phyloP scores from a whole-genome alignment of 2,888 invertebrate genomes.

The Byasa hedistus region DNA sequence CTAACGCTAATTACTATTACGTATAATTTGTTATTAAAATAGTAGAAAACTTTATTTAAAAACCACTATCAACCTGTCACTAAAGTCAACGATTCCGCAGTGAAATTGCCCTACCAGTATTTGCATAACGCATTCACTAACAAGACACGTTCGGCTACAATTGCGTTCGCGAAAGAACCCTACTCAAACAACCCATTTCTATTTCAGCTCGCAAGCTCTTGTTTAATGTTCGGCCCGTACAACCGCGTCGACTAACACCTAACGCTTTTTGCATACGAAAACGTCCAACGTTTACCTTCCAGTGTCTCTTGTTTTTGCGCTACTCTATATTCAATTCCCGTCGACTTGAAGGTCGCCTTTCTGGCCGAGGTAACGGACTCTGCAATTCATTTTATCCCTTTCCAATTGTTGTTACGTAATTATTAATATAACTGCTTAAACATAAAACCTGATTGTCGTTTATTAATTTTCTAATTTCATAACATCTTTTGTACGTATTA shows the following conservation, averaged over 20 bases:
- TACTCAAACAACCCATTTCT: slow-evolving; percentile 79
- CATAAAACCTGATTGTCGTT: neutral
- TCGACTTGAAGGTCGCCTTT: slow-evolving; percentile 72
- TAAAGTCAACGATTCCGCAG: slow-evolving; percentile 49
- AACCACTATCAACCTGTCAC: slow-evolving; percentile 39
- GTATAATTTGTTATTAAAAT: slow-evolving; percentile 12
- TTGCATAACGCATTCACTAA: slow-evolving; percentile 77
- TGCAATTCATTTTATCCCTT: slow-evolving; percentile 52
- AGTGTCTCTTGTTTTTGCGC: slow-evolving; percentile 72
- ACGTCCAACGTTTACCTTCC: slow-evolving; percentile 64
- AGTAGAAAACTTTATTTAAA: slow-evolving; percentile 26
- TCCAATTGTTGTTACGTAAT: slow-evolving; percentile 32
- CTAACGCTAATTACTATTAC: too few species aligned
- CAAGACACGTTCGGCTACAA: slow-evolving; percentile 78
- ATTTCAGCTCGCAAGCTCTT: slow-evolving; percentile 75
- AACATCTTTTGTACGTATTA: neutral
- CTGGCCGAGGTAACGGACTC: slow-evolving; percentile 67
- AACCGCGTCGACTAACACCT: slow-evolving; percentile 77
- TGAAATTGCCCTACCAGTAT: slow-evolving; percentile 51
- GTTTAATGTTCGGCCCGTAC: slow-evolving; percentile 79
- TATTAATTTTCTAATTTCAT: neutral
- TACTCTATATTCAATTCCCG: slow-evolving; percentile 70
- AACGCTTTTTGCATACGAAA: slow-evolving; percentile 80
- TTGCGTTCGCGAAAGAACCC: slow-evolving; percentile 79
- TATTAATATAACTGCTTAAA: slow-evolving; percentile 1